A percentile compares a stretch with the other conserved stretches of the same genome.
phyloP scores from a whole-genome alignment of 2,113 vertebrate genomes.

The Oryzias curvinotus region DNA sequence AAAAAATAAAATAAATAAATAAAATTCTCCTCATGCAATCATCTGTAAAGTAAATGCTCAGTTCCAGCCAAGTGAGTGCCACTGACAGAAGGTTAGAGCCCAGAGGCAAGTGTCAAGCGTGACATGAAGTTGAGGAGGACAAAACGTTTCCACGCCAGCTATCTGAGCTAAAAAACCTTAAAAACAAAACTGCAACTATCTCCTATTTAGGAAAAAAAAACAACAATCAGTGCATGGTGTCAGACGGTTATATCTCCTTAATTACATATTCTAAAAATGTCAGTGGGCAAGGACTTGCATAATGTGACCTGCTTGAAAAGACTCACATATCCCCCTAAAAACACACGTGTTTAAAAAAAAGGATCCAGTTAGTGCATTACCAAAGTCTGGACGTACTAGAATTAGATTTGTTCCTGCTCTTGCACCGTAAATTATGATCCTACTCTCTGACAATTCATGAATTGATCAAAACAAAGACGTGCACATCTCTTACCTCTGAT shows the following conservation, averaged over 20 bases:
- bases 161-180: neutral
- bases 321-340: neutral
- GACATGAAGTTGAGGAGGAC: conserved; percentile 46
- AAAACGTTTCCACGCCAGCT: conserved; percentile 28
- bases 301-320: conserved; percentile 5
- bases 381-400: neutral
- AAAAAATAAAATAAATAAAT: neutral
- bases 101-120: conserved; percentile 32
- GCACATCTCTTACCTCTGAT: conserved; percentile 71
- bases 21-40: conserved; percentile 4
- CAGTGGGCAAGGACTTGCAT: neutral
- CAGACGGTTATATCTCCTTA: conserved; percentile 8
- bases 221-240: conserved; percentile 20
- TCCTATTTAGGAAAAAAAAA: neutral
- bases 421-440: neutral
- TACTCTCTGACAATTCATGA: conserved; percentile 11
- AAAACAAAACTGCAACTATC: neutral
- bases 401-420: neutral
- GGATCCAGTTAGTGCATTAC: too few relatives aligned
- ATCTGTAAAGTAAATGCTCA: conserved; percentile 16
- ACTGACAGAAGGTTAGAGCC: conserved; percentile 38
- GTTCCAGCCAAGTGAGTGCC: conserved; percentile 36
- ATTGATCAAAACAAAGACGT: conserved; percentile 15
- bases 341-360: too few relatives aligned
- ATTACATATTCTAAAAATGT: conserved; percentile 16